Base-by-base conservation (phyloP, 1,140 invertebrate genomes). In the Calephelis virginiensis region DNA sequence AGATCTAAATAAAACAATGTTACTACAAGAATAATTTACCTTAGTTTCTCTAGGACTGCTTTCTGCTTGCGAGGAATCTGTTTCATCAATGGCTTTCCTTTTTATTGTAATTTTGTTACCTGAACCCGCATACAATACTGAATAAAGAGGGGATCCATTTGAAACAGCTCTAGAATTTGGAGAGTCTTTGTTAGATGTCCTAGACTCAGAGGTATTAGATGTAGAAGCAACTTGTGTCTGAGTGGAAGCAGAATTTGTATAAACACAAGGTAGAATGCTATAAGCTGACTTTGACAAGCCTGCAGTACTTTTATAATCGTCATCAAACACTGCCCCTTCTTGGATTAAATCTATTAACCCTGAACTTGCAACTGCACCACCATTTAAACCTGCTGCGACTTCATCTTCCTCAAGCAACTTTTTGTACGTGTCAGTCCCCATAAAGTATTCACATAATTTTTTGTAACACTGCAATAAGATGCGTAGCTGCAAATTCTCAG, bases 401-500 rank as follows among this genome's bases (percentile, higher is more conserved):
- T 92, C 90, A 49, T 92, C 92, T 76, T 92, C 92, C 66, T 93
- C 92, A 75, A 93, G 84, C 74, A 95, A 89, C 63, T 92, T 92
- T 72, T 92, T 92, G 80, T 95, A 97, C 59, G 96, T 92, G 14
- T 93, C 92, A 5, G 95, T 95, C 65, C 93, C 94, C 63, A 94
- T 94, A 66, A 98, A 91, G 88, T 96, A 97, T 79, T 95, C 93
- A 92, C 97, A 98, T 10, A 98, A 91, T 74, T 96, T 96, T 88
- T 97, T 97, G 81, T 97, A 98, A 90, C 97, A 97, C 77, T 97
- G 95, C 62, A 98, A 83, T 17, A 97, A 89, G 78, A 96, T 95
- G 63, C 95, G 92, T 76, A 98, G 90, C 69, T 96, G 94, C 67
- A 95, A 94, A 90, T 98, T 97, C 86, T 97, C 96, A 17, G 94